Evolutionary conservation across 2,888 invertebrate species (phyloP), one percentile per base, ranked within the genome.

Genomic region (Cheilosia vulpina): DNA sequence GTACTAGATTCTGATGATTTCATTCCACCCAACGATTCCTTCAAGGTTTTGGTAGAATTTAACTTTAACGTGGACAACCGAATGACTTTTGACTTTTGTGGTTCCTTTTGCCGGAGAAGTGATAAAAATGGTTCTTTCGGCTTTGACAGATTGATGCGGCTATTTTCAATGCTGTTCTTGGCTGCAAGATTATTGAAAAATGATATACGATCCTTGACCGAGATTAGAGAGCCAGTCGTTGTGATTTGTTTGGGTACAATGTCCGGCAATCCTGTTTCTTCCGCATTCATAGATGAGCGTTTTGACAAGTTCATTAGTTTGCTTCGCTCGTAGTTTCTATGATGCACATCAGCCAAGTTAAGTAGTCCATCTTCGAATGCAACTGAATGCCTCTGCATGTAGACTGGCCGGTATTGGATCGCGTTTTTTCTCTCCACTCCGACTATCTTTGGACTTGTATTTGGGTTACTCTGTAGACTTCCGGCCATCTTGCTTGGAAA

Each of bases 371-470:
- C 55, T 50, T 31, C 78, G 9, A 57, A 21, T 17, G 47, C 41
- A 15, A 66, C 9, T 2, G 83, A 79, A 47, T 83, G 68, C 13
- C 73, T 73, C 17, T 79, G 72, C 79, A 83, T 83, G 24, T 75
- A 79, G 17, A 24, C 45, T 2, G 83, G 83, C 11, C 63, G 43
- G 5, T 83, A 69, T 13, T 63, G 63, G 0, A 69, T 3, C 19
- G 21, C 45, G 13, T 83, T 83, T 21, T 83, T 83, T 6, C 73
- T 69, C 50, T 83, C 79, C 43, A 79, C 73, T 2, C 50, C 79
- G 11, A 83, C 83, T 15, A 83, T 83, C 24, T 73, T 83, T 2
- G 83, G 83, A 17, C 68, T 79, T 45, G 79, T 52, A 5, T 52
- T 38, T 5, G 68, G 34, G 15, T 65, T n/a, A 27, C 63, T 55